phyloP scores from a whole-genome alignment of 2,888 invertebrate genomes.

The Protonemura montana region DNA sequence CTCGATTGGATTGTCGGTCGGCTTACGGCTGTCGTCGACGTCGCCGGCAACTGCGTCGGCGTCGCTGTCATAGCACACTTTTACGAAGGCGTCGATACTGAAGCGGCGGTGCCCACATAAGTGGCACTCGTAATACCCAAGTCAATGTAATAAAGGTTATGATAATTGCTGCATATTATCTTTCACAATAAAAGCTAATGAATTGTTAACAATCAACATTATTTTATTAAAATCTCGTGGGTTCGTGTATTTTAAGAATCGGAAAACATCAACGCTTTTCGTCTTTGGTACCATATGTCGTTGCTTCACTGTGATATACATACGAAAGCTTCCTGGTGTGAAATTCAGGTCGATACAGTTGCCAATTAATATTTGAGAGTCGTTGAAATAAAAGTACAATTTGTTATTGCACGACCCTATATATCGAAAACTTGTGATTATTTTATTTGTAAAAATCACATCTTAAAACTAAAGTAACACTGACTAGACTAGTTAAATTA shows the following conservation, averaged over 20 bases:
- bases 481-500: constrained; percentile 12
- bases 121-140: too few relatives aligned
- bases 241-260: neutral
- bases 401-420: neutral
- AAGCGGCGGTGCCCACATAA: too few relatives aligned
- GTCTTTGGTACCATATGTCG: too few relatives aligned
- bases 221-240: neutral
- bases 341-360: neutral
- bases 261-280: neutral
- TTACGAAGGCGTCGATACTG: neutral
- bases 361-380: neutral
- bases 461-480: constrained; percentile 1
- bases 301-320: neutral
- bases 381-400: neutral
- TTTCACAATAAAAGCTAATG: neutral
- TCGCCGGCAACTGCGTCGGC: neutral
- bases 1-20: neutral
- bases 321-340: neutral
- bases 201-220: neutral
- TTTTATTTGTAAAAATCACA: constrained; percentile 12
- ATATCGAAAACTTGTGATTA: neutral
- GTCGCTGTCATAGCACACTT: neutral
- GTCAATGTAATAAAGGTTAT: too few relatives aligned
- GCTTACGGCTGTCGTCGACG: neutral
- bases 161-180: too few relatives aligned